phyloP scores from a whole-genome alignment of 2,113 vertebrate species.

The Trichomycterus rosablanca region DNA sequence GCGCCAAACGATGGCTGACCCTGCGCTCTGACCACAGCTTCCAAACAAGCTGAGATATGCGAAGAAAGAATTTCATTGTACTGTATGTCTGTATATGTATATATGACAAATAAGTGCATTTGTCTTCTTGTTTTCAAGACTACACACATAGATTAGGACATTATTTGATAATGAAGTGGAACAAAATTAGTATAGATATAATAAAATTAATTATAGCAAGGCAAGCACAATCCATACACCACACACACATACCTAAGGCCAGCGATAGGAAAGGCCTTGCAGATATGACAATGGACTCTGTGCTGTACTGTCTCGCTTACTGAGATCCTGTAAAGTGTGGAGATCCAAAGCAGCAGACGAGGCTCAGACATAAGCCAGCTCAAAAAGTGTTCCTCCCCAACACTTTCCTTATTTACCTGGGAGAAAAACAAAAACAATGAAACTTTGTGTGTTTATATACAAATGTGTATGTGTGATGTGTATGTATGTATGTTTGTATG shows the following conservation, averaged over 20 bases:
- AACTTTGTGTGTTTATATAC: background rate
- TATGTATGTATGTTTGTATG: background rate
- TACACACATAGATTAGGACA: too few species aligned
- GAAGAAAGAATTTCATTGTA: too few species aligned
- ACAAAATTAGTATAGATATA: too few species aligned
- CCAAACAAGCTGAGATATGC: too few species aligned
- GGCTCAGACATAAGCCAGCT: conserved; percentile 75
- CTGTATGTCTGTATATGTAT: too few species aligned
- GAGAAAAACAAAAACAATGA: background rate
- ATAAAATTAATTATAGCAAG: background rate
- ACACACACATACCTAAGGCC: conserved; percentile 71
- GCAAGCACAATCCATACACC: conserved; percentile 1
- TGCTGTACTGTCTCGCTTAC: conserved; percentile 65
- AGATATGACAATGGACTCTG: conserved; percentile 66
- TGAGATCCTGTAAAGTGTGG: conserved; percentile 67
- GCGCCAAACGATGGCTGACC: too few species aligned
- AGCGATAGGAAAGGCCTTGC: conserved; percentile 68
- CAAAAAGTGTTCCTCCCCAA: conserved; percentile 59
- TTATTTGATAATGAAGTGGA: too few species aligned
- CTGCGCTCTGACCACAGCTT: too few species aligned
- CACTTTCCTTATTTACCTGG: conserved; percentile 54
- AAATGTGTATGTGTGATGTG: background rate
- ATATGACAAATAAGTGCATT: too few species aligned
- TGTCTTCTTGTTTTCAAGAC: too few species aligned
- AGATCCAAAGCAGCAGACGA: conserved; percentile 74